Conservation (phyloP, 2,113 vertebrate genomes). For the Chaetops frenatus region DNA sequence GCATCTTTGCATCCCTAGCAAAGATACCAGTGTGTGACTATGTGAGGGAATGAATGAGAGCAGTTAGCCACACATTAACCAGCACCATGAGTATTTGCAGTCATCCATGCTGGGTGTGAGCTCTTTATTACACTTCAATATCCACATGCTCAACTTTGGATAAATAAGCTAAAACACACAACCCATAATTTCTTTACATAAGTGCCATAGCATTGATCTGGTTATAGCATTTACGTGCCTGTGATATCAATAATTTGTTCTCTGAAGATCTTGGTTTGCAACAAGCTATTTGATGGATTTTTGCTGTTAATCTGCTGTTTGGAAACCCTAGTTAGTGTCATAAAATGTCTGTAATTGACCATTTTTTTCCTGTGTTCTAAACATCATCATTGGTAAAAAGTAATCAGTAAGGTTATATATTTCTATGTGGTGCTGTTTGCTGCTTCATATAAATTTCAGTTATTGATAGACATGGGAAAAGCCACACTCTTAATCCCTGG, state of each 20-base stretch:
- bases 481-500: neutral
- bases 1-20: neutral
- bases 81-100: neutral
- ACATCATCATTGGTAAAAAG: neutral
- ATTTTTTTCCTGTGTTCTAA: neutral
- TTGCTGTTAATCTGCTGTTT: neutral
- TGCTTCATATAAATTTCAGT: neutral
- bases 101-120: neutral
- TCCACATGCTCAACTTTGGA: neutral
- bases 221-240: neutral
- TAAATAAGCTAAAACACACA: neutral
- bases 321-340: neutral
- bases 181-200: neutral
- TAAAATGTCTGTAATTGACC: neutral
- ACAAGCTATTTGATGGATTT: neutral
- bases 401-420: neutral
- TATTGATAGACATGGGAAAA: neutral
- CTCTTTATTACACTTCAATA: neutral
- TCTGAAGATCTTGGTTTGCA: neutral
- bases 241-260: neutral
- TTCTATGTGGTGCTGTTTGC: neutral
- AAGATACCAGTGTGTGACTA: neutral
- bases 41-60: neutral
- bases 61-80: neutral
- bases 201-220: neutral